Evolutionary conservation across 2,797 vertebrate genomes (phyloP).

Genomic region (Lacerta viridis): DNA sequence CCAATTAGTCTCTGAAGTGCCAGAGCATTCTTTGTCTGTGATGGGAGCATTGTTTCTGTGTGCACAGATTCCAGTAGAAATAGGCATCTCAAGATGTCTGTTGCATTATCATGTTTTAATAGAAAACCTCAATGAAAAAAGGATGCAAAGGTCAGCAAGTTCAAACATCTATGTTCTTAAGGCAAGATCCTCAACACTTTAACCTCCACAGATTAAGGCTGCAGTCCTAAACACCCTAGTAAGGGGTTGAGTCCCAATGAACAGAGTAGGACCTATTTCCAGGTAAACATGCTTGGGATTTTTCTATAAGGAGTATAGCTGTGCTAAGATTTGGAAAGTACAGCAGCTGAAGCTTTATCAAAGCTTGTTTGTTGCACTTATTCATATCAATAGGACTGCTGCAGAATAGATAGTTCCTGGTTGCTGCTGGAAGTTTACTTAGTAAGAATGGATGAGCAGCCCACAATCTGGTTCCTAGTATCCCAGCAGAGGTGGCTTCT

Average conservation of each 20-base stretch:
- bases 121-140: not conserved
- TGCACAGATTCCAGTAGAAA: not conserved
- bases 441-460: too few relatives aligned
- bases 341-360: not conserved
- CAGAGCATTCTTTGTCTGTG: not conserved
- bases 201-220: not conserved
- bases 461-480: too few relatives aligned
- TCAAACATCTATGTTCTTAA: conserved; percentile 1
- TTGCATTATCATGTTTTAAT: conserved; percentile 9
- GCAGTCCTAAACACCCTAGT: not conserved
- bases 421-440: too few relatives aligned
- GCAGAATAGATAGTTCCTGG: not conserved
- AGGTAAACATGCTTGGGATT: too few relatives aligned
- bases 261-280: not conserved
- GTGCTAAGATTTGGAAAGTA: not conserved
- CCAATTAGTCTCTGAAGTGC: conserved; percentile 10
- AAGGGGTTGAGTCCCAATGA: not conserved
- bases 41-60: not conserved
- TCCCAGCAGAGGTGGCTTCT: too few relatives aligned
- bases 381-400: not conserved
- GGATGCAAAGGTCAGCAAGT: not conserved
- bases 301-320: not conserved
- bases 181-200: not conserved
- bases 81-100: not conserved
- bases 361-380: not conserved